Evolutionary conservation across 64 coral and sea anemone species (phyloP).

Genomic region (Montipora cactus): DNA sequence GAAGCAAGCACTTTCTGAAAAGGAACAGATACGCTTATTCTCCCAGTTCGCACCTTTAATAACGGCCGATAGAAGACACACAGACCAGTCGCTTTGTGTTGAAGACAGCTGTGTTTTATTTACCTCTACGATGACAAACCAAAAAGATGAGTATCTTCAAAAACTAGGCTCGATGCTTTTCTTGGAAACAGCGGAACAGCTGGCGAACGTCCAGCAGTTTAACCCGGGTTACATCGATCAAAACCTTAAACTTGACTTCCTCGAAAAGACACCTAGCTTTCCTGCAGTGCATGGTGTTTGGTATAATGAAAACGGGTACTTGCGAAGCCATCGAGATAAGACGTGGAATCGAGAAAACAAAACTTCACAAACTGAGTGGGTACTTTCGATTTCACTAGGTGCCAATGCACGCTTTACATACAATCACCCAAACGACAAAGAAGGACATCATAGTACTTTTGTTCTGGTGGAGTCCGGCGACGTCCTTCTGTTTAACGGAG

Average conservation of each 20-base stretch:
- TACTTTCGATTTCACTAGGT: slow-evolving; percentile 45
- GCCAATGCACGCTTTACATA: slow-evolving; percentile 1
- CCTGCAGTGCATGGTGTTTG: slow-evolving; percentile 28
- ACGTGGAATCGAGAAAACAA: slow-evolving; percentile 1
- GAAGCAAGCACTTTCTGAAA: slow-evolving; percentile 18
- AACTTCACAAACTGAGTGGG: slow-evolving; percentile 8
- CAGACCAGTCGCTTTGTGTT: slow-evolving; percentile 15
- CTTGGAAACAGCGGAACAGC: not conserved
- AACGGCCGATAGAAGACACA: not conserved
- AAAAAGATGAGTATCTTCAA: not conserved
- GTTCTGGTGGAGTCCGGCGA: slow-evolving; percentile 11
- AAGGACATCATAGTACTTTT: not conserved
- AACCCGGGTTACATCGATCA: slow-evolving; percentile 16
- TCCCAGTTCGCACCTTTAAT: slow-evolving; percentile 18
- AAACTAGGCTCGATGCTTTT: not conserved
- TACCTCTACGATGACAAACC: not conserved
- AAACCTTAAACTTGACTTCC: not conserved
- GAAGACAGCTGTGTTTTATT: slow-evolving; percentile 22
- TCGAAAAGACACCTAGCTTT: not conserved
- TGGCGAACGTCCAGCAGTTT: not conserved
- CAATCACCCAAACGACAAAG: slow-evolving; percentile 9
- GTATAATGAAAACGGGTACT: slow-evolving; percentile 35
- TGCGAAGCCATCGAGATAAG: not conserved
- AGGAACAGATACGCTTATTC: not conserved
- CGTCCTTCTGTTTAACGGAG: slow-evolving; percentile 18